Conservation (phyloP, 2,888 invertebrate genomes). For the Caenorhabditis sinica region DNA sequence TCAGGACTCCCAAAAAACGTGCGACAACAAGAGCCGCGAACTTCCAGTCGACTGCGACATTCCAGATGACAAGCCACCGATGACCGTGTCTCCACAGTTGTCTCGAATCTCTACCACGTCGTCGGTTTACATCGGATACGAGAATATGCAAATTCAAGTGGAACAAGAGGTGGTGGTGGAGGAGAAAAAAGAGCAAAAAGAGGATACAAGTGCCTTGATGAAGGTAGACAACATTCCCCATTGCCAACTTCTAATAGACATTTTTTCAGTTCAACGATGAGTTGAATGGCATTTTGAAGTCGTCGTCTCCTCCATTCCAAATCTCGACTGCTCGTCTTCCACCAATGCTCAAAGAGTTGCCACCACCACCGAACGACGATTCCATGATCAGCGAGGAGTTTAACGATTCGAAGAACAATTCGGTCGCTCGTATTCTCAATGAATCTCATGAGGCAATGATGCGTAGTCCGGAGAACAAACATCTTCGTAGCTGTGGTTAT, state of each 20-base stretch:
- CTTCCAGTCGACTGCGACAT: conserved; percentile 54
- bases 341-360: conserved; percentile 56
- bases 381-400: conserved; percentile 56
- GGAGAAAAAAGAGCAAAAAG: conserved; percentile 13
- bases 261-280: conserved; percentile 50
- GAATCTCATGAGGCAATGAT: conserved; percentile 57
- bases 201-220: conserved; percentile 33
- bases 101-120: conserved; percentile 29
- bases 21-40: conserved; percentile 51
- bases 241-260: too few species aligned
- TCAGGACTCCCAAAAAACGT: conserved; percentile 39
- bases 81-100: conserved; percentile 7
- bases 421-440: conserved; percentile 58
- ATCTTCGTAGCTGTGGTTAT: conserved; percentile 60
- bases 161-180: conserved; percentile 7
- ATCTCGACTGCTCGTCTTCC: conserved; percentile 61
- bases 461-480: conserved; percentile 62
- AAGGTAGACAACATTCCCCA: neutral
- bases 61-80: conserved; percentile 2
- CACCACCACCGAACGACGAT: conserved; percentile 31
- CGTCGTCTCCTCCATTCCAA: conserved; percentile 60
- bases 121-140: conserved; percentile 38
- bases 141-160: conserved; percentile 8
- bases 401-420: conserved; percentile 59
- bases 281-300: conserved; percentile 52